Conservation (phyloP, 2,888 invertebrate genomes). For the Chrysopilus asiliformis region DNA sequence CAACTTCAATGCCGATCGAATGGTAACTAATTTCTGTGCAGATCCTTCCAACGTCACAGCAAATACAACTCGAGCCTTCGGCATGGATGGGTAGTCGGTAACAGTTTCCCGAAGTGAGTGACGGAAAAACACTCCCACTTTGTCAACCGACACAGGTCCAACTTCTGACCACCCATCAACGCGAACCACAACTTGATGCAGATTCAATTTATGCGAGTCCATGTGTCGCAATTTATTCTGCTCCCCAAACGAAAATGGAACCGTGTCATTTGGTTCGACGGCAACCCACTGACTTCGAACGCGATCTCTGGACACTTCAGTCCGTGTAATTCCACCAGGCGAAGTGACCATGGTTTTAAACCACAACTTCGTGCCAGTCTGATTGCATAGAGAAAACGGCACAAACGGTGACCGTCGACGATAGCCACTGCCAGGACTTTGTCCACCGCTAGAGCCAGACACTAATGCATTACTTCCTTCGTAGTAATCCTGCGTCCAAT, state of each 20-base stretch:
- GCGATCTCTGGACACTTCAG: conserved; percentile 24
- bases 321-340: conserved; percentile 42
- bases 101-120: conserved; percentile 39
- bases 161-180: conserved; percentile 82
- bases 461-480: conserved; percentile 14
- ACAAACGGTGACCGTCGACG: conserved; percentile 79
- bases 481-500: conserved; percentile 77
- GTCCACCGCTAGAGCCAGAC: conserved; percentile 9
- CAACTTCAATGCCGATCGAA: conserved; percentile 78
- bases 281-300: conserved; percentile 48
- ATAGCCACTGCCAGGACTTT: conserved; percentile 36
- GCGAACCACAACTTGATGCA: conserved; percentile 78
- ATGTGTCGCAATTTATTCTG: conserved; percentile 55
- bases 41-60: conserved; percentile 86
- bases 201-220: conserved; percentile 61
- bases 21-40: conserved; percentile 83
- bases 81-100: conserved; percentile 15
- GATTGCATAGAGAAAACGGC: conserved; percentile 85
- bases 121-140: conserved; percentile 89
- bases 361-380: conserved; percentile 73
- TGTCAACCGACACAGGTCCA: conserved; percentile 86
- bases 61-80: conserved; percentile 71
- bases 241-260: conserved; percentile 76
- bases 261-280: conserved; percentile 59
- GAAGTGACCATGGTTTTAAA: conserved; percentile 73